A percentile compares a stretch with the other conserved stretches of the same genome.
phyloP scores from a whole-genome alignment of 2,888 invertebrate species.

The Cheilosia impressa region DNA sequence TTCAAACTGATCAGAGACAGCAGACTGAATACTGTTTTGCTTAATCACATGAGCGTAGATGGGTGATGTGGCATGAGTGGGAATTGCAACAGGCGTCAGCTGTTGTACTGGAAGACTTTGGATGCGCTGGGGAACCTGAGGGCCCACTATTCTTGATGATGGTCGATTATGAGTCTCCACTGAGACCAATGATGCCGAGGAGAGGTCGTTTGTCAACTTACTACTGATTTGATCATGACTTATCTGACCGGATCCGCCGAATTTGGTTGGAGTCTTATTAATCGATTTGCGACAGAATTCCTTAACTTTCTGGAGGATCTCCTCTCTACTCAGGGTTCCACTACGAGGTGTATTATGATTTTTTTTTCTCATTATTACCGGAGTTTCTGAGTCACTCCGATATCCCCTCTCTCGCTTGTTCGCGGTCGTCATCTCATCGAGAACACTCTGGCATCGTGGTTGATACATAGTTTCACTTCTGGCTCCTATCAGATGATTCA shows the following conservation, averaged over 20 bases:
- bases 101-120: conserved; percentile 80
- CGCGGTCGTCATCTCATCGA: conserved; percentile 79
- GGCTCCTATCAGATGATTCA: conserved; percentile 14
- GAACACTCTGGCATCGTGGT: conserved; percentile 81
- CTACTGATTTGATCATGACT: conserved; percentile 62
- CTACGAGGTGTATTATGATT: conserved; percentile 77
- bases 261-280: conserved; percentile 79
- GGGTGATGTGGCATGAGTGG: conserved; percentile 78
- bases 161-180: conserved; percentile 80
- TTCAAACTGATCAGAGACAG: conserved; percentile 80
- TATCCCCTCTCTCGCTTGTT: conserved; percentile 75
- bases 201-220: conserved; percentile 78
- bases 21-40: conserved; percentile 81
- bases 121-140: conserved; percentile 81
- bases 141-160: conserved; percentile 78
- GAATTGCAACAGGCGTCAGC: conserved; percentile 41
- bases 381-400: conserved; percentile 79
- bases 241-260: conserved; percentile 43
- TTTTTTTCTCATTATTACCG: conserved; percentile 78
- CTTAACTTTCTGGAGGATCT: conserved; percentile 82
- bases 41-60: conserved; percentile 82
- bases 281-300: conserved; percentile 83
- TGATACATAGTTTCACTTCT: conserved; percentile 67
- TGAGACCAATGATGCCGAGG: conserved; percentile 82
- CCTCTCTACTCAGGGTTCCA: conserved; percentile 81